Evolutionary conservation across 2,113 vertebrate genomes (phyloP).

Genomic region (Gila orcuttii): DNA sequence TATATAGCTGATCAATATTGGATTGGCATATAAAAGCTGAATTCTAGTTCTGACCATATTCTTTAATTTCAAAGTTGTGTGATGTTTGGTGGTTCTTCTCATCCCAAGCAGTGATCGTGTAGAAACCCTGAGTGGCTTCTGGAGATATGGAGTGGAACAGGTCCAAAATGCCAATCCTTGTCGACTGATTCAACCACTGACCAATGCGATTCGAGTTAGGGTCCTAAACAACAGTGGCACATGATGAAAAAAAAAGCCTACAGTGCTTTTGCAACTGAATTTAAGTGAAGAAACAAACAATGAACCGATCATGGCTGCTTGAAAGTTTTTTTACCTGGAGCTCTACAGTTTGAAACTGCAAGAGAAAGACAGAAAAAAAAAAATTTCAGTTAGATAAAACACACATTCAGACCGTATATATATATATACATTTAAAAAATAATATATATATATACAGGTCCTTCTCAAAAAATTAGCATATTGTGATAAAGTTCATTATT

Average conservation of each 20-base stretch:
- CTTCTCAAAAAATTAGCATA: no score
- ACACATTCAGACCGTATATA: no score
- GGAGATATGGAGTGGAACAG: slow-evolving; percentile 67
- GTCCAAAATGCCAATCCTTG: slow-evolving; percentile 68
- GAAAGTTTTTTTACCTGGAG: slow-evolving; percentile 63
- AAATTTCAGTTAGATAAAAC: rapidly evolving
- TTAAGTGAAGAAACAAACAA: background rate
- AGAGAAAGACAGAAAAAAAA: slow-evolving; percentile 47
- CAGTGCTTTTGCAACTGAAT: no score
- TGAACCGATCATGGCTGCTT: background rate
- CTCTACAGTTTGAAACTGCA: slow-evolving; percentile 71
- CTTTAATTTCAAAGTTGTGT: slow-evolving; percentile 70
- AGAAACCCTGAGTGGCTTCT: slow-evolving; percentile 66
- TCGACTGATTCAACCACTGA: slow-evolving; percentile 71
- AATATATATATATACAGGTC: no score
- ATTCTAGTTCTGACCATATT: slow-evolving; percentile 70
- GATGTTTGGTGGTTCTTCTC: slow-evolving; percentile 55
- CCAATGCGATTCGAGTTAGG: slow-evolving; percentile 72
- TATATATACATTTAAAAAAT: no score
- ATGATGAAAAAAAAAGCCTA: background rate
- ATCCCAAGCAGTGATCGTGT: slow-evolving; percentile 64
- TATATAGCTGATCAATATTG: background rate
- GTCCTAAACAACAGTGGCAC: slow-evolving; percentile 62
- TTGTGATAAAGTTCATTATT: no score
- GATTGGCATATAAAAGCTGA: background rate